Conservation (phyloP, 2,113 vertebrate species). For the rabbit (Oryctolagus cuniculus) region mOryCun1.1 NC_091449.1:67180501-67181000, state of each 20-base stretch:
- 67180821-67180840: too few species aligned
- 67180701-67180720: too few species aligned
- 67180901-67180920: neutral
- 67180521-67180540: neutral
- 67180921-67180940: rapidly evolving
- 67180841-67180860: too few species aligned
- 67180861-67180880: neutral
- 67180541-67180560: too few species aligned
- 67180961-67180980: too few species aligned
- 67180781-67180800: rapidly evolving
- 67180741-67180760: rapidly evolving
- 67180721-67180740: neutral
- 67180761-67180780: rapidly evolving
- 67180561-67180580: neutral
- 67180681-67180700: too few species aligned
- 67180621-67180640: rapidly evolving
- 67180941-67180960: rapidly evolving
- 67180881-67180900: neutral
- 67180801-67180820: rapidly evolving
- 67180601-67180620: rapidly evolving
- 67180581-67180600: neutral
- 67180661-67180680: too few species aligned
- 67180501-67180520: neutral
- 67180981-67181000: too few species aligned
- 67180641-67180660: rapidly evolving